phyloP scores from a whole-genome alignment of 1,140 invertebrate genomes.

The Drosophila pallidifrons region DNA sequence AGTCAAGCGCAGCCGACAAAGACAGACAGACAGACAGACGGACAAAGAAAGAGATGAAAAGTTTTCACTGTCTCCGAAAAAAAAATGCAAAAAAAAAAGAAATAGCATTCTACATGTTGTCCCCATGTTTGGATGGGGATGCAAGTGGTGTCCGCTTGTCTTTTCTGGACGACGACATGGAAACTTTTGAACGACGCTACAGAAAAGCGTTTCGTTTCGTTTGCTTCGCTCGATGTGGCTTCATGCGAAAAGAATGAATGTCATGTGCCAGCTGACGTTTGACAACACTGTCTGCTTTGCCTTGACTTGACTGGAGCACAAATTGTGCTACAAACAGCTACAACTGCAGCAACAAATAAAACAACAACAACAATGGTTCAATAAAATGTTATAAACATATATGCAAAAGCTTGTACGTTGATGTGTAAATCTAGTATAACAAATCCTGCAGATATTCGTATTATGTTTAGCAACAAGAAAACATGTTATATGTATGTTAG shows the following conservation, averaged over 20 bases:
- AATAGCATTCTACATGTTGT: slow-evolving; percentile 4
- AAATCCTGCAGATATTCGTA: too few relatives aligned
- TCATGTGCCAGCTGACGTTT: slow-evolving; percentile 46
- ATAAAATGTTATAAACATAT: not conserved
- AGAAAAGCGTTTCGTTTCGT: slow-evolving; percentile 16
- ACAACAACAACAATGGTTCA: not conserved
- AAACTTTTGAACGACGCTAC: slow-evolving; percentile 41
- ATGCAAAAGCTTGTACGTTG: not conserved
- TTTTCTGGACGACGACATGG: slow-evolving; percentile 33
- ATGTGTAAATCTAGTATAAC: not conserved
- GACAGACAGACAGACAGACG: too few relatives aligned
- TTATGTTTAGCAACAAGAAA: too few relatives aligned
- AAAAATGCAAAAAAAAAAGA: too few relatives aligned
- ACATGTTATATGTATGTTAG: too few relatives aligned
- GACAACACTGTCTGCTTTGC: slow-evolving; percentile 34
- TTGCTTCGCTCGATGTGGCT: not conserved
- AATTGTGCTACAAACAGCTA: too few relatives aligned
- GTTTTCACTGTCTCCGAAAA: not conserved
- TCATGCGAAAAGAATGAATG: slow-evolving; percentile 30
- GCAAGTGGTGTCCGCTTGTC: slow-evolving; percentile 5
- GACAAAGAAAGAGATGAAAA: too few relatives aligned
- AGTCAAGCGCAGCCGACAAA: too few relatives aligned
- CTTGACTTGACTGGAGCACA: too few relatives aligned
- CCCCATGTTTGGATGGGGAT: not conserved
- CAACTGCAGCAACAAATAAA: too few relatives aligned